phyloP scores from a whole-genome alignment of 2,113 vertebrate genomes.

The Pao palembangensis region DNA sequence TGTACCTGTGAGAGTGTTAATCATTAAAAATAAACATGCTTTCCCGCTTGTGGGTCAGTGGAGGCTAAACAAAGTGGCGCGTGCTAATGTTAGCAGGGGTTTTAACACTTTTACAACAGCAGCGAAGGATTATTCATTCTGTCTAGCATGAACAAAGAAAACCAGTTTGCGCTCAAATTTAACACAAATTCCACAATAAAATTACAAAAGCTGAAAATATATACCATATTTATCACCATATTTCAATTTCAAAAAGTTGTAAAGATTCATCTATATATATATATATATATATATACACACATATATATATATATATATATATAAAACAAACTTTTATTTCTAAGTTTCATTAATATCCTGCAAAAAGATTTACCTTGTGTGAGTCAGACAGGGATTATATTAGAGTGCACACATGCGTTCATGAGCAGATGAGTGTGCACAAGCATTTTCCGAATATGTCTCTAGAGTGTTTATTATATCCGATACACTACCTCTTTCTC shows the following conservation, averaged over 20 bases:
- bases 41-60: conserved; percentile 32
- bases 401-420: conserved; percentile 50
- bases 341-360: no score
- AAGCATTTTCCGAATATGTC: conserved; percentile 71
- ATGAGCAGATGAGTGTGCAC: conserved; percentile 44
- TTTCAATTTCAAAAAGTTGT: background rate
- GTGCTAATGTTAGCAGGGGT: conserved; percentile 38
- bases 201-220: background rate
- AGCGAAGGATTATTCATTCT: no score
- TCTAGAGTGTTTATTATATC: conserved; percentile 94
- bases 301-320: no score
- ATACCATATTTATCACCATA: background rate
- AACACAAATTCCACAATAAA: background rate
- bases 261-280: no score
- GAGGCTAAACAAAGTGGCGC: conserved; percentile 48
- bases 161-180: conserved; percentile 1
- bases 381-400: conserved; percentile 18
- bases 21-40: conserved; percentile 69
- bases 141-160: background rate
- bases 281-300: no score
- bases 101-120: background rate
- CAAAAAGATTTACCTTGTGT: conserved; percentile 12
- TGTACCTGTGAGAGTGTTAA: conserved; percentile 58
- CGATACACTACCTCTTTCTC: conserved; percentile 92
- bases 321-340: no score